Conservation (phyloP, 2,888 invertebrate genomes). For the Habroteleia sp. region DNA sequence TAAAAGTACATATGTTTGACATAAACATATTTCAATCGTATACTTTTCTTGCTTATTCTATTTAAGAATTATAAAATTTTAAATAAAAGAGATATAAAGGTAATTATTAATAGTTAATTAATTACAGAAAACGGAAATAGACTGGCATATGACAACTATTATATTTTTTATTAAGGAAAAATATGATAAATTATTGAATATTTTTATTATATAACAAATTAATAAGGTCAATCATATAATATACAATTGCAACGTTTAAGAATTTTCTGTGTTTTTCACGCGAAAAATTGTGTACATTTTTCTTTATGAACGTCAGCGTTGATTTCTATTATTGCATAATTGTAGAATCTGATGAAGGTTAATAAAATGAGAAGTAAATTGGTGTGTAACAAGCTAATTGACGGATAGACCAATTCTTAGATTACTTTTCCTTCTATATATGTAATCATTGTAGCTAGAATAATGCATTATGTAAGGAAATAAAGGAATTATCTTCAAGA, state of each 20-base stretch:
- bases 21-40: too few species aligned
- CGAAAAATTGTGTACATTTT: conserved; percentile 5
- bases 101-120: too few species aligned
- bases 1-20: too few species aligned
- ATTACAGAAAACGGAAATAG: too few species aligned
- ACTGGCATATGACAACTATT: too few species aligned
- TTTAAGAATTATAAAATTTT: too few species aligned
- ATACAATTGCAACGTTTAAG: background rate
- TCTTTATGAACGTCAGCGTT: background rate
- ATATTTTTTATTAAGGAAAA: too few species aligned
- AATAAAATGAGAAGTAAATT: conserved; percentile 35
- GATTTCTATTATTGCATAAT: conserved; percentile 35
- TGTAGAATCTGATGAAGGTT: conserved; percentile 30
- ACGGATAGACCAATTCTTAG: conserved; percentile 32
- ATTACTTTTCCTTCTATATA: background rate
- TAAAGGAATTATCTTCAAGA: background rate
- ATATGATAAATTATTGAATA: conserved; percentile 6
- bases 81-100: too few species aligned
- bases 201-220: conserved; percentile 9
- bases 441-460: background rate
- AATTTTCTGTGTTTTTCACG: background rate
- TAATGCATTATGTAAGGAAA: conserved; percentile 14
- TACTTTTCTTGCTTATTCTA: too few species aligned
- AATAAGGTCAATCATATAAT: conserved; percentile 14
- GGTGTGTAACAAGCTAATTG: conserved; percentile 41